These are phyloP conservation scores for Emys orbicularis DNA, from an alignment of 2,797 vertebrate genomes.

Conservation along the genomic window DNA sequence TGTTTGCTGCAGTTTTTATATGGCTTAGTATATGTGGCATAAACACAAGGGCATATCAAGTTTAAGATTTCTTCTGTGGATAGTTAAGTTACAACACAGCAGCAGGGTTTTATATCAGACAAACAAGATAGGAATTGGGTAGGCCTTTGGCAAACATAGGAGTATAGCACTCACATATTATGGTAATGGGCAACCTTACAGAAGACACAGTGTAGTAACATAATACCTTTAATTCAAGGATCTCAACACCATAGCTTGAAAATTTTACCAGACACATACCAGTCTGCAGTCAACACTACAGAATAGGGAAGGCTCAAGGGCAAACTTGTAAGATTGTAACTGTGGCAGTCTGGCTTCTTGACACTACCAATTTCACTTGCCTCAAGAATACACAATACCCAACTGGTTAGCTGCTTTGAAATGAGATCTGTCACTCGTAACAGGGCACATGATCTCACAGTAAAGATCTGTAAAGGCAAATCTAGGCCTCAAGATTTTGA, in stretches of 20 bases:
- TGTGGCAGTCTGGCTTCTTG: neutral
- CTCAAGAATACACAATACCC: neutral
- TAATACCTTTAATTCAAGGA: neutral
- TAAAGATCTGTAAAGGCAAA: neutral
- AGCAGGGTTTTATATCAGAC: no score
- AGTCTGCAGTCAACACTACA: neutral
- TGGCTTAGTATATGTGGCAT: no score
- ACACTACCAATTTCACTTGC: neutral
- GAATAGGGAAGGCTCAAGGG: neutral
- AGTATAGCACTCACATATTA: no score
- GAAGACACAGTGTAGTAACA: neutral
- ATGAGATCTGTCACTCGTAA: neutral
- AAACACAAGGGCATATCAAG: no score
- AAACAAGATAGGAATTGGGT: no score
- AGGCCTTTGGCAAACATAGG: no score
- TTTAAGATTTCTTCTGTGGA: no score
- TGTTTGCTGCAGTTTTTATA: no score
- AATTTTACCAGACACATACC: neutral
- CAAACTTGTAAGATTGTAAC: neutral
- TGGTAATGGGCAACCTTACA: neutral
- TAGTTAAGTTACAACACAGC: no score
- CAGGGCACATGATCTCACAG: no score
- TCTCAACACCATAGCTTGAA: neutral
- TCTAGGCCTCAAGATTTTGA: neutral
- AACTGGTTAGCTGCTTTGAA: neutral